Evolutionary conservation across 2,113 vertebrate species (phyloP).

Genomic region (Dasyprocta punctata): DNA sequence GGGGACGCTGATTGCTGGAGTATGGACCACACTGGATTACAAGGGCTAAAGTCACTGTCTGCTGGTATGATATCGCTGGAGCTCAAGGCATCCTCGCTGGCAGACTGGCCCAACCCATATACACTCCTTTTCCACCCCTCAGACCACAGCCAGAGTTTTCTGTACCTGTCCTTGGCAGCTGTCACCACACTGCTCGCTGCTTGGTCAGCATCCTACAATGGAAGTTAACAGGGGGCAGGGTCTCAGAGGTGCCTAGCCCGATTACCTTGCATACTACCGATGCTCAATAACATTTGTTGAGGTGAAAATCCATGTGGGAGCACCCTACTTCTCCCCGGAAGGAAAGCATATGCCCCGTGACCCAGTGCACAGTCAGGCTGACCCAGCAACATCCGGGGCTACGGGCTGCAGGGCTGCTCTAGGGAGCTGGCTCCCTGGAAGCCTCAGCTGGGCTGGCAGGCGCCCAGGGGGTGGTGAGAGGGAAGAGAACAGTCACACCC

Average conservation of each 20-base stretch:
- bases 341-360: background rate
- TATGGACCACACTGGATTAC: background rate
- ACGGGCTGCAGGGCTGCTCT: background rate
- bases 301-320: background rate
- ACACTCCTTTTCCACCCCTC: background rate
- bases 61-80: background rate
- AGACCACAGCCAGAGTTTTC: background rate
- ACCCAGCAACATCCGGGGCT: background rate
- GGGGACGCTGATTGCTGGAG: background rate
- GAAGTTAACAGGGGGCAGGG: background rate
- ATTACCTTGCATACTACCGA: background rate
- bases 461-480: constrained; percentile 29
- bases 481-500: constrained; percentile 27
- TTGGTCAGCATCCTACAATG: background rate
- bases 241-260: background rate
- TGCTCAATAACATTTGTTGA: background rate
- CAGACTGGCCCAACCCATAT: background rate
- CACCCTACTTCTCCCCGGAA: background rate
- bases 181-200: background rate
- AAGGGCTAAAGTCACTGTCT: background rate
- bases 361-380: background rate
- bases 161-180: background rate
- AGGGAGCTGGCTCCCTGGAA: background rate
- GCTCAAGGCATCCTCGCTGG: background rate
- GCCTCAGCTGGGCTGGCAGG: constrained; percentile 63